Evolutionary conservation across 2,797 vertebrate species (phyloP).

Genomic region (Propithecus deckenii): DNA sequence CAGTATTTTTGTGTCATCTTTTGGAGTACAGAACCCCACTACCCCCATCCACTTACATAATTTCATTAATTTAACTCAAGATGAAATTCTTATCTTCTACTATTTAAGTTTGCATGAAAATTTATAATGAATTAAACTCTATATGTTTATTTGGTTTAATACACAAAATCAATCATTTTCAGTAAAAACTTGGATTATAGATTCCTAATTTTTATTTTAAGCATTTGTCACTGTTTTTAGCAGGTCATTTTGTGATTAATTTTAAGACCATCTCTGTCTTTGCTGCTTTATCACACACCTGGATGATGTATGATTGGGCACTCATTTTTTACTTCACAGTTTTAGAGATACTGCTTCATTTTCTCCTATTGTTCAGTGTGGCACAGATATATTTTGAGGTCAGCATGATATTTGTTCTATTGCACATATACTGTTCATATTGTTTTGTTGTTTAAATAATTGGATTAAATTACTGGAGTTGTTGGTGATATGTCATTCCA

Average conservation of each 20-base stretch:
- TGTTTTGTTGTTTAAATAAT: background rate
- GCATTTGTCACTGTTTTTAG: background rate
- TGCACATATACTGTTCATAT: background rate
- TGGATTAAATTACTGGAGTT: background rate
- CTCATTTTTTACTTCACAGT: background rate
- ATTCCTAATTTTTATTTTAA: background rate
- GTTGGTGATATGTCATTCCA: background rate
- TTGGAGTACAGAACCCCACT: background rate
- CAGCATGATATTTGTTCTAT: background rate
- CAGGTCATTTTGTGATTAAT: background rate
- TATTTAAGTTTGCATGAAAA: background rate
- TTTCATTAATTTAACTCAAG: background rate
- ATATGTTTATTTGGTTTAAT: background rate
- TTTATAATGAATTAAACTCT: background rate
- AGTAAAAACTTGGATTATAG: background rate
- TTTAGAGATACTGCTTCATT: background rate
- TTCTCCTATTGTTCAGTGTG: background rate
- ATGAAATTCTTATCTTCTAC: background rate
- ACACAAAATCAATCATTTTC: background rate
- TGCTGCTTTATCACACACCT: background rate
- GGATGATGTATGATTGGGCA: background rate
- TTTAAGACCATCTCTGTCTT: background rate
- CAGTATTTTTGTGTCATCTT: background rate
- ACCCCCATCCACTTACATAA: background rate
- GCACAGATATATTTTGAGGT: background rate